phyloP scores from a whole-genome alignment of 2,888 invertebrate species.

The Troides aeacus region DNA sequence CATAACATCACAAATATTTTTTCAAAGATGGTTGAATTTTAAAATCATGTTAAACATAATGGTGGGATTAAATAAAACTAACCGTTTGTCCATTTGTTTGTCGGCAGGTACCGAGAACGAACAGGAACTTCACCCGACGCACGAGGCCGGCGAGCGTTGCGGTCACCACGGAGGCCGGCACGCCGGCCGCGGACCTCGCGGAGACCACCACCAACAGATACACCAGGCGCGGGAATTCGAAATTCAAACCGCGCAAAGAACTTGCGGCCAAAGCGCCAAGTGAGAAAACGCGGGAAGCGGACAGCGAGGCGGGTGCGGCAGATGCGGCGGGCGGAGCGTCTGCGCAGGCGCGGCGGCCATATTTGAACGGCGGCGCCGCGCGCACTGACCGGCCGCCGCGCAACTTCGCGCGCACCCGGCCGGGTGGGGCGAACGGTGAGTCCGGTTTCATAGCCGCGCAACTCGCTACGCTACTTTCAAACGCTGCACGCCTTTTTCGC shows the following conservation, averaged over 20 bases:
- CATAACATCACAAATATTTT: too few relatives aligned
- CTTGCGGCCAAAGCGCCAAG: constrained; percentile 36
- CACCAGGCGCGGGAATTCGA: constrained; percentile 49
- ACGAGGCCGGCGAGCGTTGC: constrained; percentile 66
- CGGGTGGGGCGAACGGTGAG: constrained; percentile 68
- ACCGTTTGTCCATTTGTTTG: constrained; percentile 40
- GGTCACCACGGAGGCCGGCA: constrained; percentile 49
- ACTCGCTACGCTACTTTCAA: constrained; percentile 32
- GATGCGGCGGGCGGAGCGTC: constrained; percentile 48
- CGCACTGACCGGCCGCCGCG: constrained; percentile 66
- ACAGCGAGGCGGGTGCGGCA: constrained; percentile 44
- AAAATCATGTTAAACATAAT: neutral
- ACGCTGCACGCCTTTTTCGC: constrained; percentile 32
- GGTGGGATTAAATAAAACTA: constrained; percentile 36
- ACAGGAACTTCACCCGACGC: constrained; percentile 60
- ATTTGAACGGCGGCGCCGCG: constrained; percentile 52
- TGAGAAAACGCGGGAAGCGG: constrained; percentile 48
- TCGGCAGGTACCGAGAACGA: constrained; percentile 57
- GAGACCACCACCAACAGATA: constrained; percentile 57
- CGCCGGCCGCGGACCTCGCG: constrained; percentile 41
- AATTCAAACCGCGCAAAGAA: constrained; percentile 50
- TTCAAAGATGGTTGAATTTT: too few relatives aligned
- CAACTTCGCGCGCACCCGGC: constrained; percentile 61
- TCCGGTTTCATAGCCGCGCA: constrained; percentile 50
- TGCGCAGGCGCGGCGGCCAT: constrained; percentile 54